Evolutionary conservation across 2,113 vertebrate species (phyloP), one percentile per base, ranked within the genome.

Genomic region (Megalops atlanticus): DNA sequence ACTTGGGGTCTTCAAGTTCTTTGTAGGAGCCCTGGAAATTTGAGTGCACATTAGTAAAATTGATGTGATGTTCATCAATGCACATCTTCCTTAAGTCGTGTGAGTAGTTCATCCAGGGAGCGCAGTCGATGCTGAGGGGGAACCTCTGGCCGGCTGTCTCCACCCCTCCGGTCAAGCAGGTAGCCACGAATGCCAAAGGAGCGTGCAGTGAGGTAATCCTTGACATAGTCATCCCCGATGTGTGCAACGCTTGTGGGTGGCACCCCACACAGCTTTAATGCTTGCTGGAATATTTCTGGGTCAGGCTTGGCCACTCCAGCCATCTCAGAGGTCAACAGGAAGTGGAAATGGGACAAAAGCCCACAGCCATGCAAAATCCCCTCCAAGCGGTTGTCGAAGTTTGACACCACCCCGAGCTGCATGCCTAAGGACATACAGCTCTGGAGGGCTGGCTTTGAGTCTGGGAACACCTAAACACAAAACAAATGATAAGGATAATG

Each of bases 321-420:
- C 0, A 87, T 90, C 87, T 98, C 97, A 0, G 98, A 98, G 3
- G 95, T 97, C 83, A 99, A 77, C 74, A 98, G 80, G 80, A 98
- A 99, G 21, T 93, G 91, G 0, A 99, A 99, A 86, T 97, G 86
- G 33, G 92, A 87, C 72, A 89, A 87, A 38, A 99, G 94, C 68
- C 86, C 83, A 78, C 95, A 95, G 14, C 70, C 90, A 0, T 0
- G 76, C 47, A 99, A 89, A 74, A 99, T 89, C 6, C 33, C 83
- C 81, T 96, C 94, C 16, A 99, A 90, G 1, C 97, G 93, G 1
- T 0, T 86, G 80, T 99, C 98, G 2, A 98, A 99, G 91, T 98
- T 99, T 82, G 97, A 99, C 16, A 99, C 83, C 0, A 97, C 93
- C 0, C 92, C 97, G 84, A 96, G 93, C 77, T 78, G 89, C 80